These are phyloP conservation scores for Lophotis ruficrista DNA, from an alignment of 2,113 vertebrate species.

Conservation along the genomic window DNA sequence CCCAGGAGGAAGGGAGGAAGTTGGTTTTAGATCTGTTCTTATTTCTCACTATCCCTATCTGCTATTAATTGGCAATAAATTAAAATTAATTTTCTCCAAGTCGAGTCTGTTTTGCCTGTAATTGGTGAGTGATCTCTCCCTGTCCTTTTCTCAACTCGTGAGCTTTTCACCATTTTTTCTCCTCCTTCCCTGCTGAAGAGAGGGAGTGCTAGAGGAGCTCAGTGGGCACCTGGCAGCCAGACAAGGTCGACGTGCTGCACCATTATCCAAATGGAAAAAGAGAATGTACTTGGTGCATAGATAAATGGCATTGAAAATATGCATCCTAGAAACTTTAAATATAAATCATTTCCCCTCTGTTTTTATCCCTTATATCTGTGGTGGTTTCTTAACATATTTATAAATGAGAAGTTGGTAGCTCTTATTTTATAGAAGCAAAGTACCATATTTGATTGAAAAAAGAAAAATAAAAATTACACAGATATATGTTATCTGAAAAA, in stretches of 20 bases:
- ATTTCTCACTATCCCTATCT: background rate
- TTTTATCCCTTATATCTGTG: background rate
- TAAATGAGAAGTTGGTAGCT: background rate
- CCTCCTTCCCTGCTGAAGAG: background rate
- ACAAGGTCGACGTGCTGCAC: background rate
- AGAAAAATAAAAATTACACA: background rate
- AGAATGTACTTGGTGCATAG: background rate
- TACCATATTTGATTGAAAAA: background rate
- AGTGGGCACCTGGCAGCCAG: background rate
- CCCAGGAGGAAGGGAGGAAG: rapidly evolving
- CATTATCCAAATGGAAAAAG: background rate
- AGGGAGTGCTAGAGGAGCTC: background rate
- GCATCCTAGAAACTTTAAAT: background rate
- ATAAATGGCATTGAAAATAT: background rate
- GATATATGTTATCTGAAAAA: background rate
- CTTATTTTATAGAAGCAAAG: background rate
- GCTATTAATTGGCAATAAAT: background rate
- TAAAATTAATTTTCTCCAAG: background rate
- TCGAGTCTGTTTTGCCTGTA: background rate
- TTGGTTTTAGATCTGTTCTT: background rate
- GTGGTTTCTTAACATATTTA: background rate
- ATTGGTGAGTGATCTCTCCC: background rate
- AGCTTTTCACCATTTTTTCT: background rate
- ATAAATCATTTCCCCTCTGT: background rate
- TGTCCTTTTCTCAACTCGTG: background rate